Evolutionary conservation across 2,113 vertebrate species (phyloP).

Genomic region (Catharus fuscescens): DNA sequence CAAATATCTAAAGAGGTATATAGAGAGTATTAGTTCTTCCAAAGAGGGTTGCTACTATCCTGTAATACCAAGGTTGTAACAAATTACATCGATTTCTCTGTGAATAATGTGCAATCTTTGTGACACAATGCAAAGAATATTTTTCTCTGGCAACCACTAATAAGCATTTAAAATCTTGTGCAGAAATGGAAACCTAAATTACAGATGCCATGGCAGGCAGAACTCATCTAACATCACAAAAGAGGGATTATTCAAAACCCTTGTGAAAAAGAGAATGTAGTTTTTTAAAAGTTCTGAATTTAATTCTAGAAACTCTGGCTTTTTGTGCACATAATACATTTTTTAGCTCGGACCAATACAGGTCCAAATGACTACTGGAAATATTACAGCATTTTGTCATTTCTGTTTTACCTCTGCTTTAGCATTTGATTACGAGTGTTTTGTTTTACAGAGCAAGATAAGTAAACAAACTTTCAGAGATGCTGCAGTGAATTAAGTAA

Average conservation of each 20-base stretch:
- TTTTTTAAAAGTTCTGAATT: neutral
- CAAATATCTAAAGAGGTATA: neutral
- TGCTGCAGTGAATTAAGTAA: neutral
- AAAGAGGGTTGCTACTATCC: neutral
- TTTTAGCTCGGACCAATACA: neutral
- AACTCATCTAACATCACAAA: conserved; percentile 44
- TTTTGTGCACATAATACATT: neutral
- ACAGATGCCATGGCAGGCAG: conserved; percentile 59
- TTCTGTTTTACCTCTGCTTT: neutral
- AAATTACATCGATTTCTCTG: conserved; percentile 36
- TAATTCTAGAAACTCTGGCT: neutral
- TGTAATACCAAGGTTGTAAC: conserved; percentile 27
- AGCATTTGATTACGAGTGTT: neutral
- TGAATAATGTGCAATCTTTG: conserved; percentile 49
- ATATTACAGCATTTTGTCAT: neutral
- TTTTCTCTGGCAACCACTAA: conserved; percentile 58
- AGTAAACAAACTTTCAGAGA: neutral
- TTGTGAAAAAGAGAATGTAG: neutral
- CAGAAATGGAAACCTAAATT: conserved; percentile 72
- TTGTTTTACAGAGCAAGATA: neutral
- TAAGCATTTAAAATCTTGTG: conserved; percentile 63
- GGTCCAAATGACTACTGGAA: neutral
- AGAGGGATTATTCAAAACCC: conserved; percentile 33
- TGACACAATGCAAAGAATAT: conserved; percentile 58
- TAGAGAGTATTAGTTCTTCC: neutral